Percentiles rank a stretch among this genome's conserved stretches.
phyloP scores from a whole-genome alignment of 2,888 invertebrate genomes.

The Chloromyia formosa region DNA sequence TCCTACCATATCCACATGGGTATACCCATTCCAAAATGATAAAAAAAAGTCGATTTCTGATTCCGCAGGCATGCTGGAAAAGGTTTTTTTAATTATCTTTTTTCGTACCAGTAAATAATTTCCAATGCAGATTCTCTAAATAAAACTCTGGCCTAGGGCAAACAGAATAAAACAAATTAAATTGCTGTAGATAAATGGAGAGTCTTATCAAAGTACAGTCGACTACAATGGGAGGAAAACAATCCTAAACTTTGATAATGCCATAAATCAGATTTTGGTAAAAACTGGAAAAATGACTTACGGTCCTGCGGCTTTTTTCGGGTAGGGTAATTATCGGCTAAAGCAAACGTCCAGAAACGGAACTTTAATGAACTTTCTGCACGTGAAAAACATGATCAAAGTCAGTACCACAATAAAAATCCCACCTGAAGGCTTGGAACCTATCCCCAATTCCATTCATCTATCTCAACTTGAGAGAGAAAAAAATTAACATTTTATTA shows the following conservation, averaged over 20 bases:
- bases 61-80: no score
- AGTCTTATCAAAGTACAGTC: no score
- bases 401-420: constrained; percentile 7
- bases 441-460: constrained; percentile 8
- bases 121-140: no score
- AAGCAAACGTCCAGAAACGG: constrained; percentile 14
- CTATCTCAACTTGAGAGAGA: background rate
- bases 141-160: no score
- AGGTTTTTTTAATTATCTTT: no score
- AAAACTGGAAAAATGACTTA: constrained; percentile 16
- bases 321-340: constrained; percentile 38
- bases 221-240: background rate
- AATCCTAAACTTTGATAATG: background rate
- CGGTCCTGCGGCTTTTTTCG: constrained; percentile 26
- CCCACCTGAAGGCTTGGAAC: constrained; percentile 17
- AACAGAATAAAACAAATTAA: no score
- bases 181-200: no score
- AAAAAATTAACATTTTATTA: background rate
- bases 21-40: no score
- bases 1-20: no score
- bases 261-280: constrained; percentile 31
- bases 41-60: no score
- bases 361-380: constrained; percentile 28
- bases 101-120: no score
- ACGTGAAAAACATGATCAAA: constrained; percentile 39